Evolutionary conservation across 2,888 invertebrate species (phyloP), one percentile per base, ranked within the genome.

Genomic region (Drymonia ruficornis): DNA sequence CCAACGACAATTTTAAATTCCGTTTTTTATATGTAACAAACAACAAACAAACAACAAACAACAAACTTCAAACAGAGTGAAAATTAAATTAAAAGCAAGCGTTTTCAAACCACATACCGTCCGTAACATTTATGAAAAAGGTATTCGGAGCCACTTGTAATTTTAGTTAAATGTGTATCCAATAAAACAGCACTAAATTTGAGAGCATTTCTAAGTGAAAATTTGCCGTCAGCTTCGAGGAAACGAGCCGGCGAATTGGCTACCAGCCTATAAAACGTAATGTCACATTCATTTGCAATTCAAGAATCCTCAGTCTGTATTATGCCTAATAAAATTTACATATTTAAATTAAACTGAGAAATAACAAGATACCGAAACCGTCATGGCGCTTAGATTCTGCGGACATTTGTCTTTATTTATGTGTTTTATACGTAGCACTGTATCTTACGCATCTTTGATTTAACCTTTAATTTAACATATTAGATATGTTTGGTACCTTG

Each of bases 291-390:
- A 92, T 91, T 91, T 91, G 91, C 89, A 91, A 91, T 92, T 91
- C 90, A 89, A 89, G 86, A 86, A 85, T 87, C 87, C 86, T 90
- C 88, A 86, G 86, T 81, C 87, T 84, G 89, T 91, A 89, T 91
- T 91, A 91, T 91, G 90, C 84, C 89, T 90, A 90, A 91, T 92
- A 91, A 92, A 91, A 92, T 92, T 92, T 88, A 89, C 92, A 92
- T 92, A 92, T 92, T 91, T 91, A 92, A 91, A 92, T 92, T 91
- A 91, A 91, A 91, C 86, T 85, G 85, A 84, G 84, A 89, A 88
- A 90, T 91, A 91, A 92, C 91, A 91, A 91, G 91, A 88, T 80
- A 86, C 83, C 85, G 84, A 81, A 81, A 82, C 84, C 84, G 81
- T 89, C 83, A 78, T 76, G 71, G 63, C 76, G 76, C 80, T 83